These are phyloP conservation scores for Anthrax anthrax DNA, from an alignment of 2,888 invertebrate species.

Conservation along the genomic window DNA sequence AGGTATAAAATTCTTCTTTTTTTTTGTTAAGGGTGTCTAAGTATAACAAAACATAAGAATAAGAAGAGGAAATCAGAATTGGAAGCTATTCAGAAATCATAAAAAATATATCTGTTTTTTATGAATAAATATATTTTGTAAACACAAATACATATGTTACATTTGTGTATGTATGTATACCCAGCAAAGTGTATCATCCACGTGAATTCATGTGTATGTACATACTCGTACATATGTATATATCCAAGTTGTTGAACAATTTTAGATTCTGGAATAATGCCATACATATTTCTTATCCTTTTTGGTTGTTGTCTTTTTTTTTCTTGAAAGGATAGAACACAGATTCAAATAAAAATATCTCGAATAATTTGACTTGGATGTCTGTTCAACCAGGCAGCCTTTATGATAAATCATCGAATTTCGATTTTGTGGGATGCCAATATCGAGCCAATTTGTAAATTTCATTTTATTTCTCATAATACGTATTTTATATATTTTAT, in stretches of 20 bases:
- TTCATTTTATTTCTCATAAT: conserved; percentile 5
- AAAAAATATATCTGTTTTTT: neutral
- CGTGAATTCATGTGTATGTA: neutral
- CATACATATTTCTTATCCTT: neutral
- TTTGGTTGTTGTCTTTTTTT: too few species aligned
- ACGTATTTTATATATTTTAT: too few species aligned
- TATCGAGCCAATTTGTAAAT: conserved; percentile 11
- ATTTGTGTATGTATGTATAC: too few species aligned
- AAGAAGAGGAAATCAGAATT: neutral
- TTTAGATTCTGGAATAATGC: neutral
- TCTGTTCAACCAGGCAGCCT: conserved; percentile 8
- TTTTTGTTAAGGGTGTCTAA: too few species aligned
- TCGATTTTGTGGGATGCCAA: conserved; percentile 8
- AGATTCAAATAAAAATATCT: conserved; percentile 6
- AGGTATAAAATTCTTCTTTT: too few species aligned
- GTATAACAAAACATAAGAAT: too few species aligned
- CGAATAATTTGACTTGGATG: conserved; percentile 8
- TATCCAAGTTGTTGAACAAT: neutral
- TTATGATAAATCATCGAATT: conserved; percentile 10
- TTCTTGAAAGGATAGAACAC: neutral
- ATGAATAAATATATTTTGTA: too few species aligned
- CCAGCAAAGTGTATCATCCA: too few species aligned
- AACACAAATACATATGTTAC: too few species aligned
- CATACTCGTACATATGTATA: too few species aligned
- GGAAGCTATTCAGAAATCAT: neutral